Evolutionary conservation across 2,797 vertebrate genomes (phyloP), one percentile per base, ranked within the genome.

Genomic region (Cryptoprocta ferox): DNA sequence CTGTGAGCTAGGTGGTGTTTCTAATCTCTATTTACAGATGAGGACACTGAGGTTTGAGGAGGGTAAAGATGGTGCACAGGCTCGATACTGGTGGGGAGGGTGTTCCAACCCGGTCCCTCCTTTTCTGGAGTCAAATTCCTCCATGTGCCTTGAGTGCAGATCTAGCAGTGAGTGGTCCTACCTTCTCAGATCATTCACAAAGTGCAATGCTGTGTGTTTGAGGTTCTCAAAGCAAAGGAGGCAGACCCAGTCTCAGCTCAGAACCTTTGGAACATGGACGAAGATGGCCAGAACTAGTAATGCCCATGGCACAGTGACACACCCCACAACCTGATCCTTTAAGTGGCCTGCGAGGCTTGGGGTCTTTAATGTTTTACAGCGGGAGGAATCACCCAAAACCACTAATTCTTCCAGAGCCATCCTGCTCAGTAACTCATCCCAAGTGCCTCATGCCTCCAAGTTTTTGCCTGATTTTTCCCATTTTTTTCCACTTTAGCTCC

Each of bases 171-270:
- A 92, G 12, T 30, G 30, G 39, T n/a, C 39, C 79, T 76, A 11
- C 39, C 48, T 84, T 94, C 50, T 85, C 3, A 12, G 78, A 73
- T 10, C 84, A 32, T 68, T 84, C 10, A 32, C 5, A 26, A 85
- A 53, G n/a, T 12, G 56, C 13, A 59, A 24, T 32, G 15, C 70
- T 94, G 4, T 87, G 3, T 79, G 15, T 76, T 35, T 73, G 65
- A 65, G 45, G 9, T 66, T 87, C 61, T 37, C 45, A 93, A 82
- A 93, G n/a, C 35, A 65, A 86, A 93, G n/a, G 68, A 92, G n/a
- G 15, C 1, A 66, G 48, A 53, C 3, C 21, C 14, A 28, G 3
- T 2, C 53, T 92, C 5, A 56, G 30, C 6, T 66, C 14, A 35
- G 91, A 73, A 78, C 45, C 6, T 66, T 68, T 63, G 26, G 35